These are phyloP conservation scores for Syngnathus floridae DNA, from an alignment of 2,113 vertebrate genomes.

Conservation along the genomic window DNA sequence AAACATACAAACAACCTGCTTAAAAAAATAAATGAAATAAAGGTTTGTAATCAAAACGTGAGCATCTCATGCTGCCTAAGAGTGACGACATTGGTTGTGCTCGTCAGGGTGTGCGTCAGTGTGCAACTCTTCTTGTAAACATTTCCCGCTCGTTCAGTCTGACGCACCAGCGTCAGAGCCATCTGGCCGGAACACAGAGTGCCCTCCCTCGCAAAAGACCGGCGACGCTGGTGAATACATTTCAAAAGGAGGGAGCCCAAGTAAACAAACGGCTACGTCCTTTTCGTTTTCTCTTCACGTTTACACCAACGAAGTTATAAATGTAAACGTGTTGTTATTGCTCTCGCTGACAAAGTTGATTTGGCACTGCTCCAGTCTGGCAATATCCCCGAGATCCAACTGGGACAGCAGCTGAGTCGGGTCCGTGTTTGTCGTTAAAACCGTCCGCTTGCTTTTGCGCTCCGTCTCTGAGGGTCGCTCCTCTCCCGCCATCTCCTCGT, in stretches of 20 bases:
- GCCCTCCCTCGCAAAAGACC: constrained; percentile 34
- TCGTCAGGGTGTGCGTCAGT: constrained; percentile 42
- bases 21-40: constrained; percentile 34
- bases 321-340: constrained; percentile 67
- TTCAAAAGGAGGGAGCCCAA: constrained; percentile 36
- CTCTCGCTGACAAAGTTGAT: constrained; percentile 65
- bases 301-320: constrained; percentile 71
- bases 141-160: constrained; percentile 29
- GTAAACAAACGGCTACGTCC: constrained; percentile 19
- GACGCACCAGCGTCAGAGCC: constrained; percentile 19
- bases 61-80: constrained; percentile 14
- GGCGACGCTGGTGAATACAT: constrained; percentile 48
- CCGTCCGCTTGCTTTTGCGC: constrained; percentile 21
- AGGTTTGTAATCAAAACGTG: constrained; percentile 22
- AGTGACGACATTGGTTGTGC: constrained; percentile 54
- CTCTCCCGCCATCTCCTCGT: constrained; percentile 23
- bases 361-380: constrained; percentile 62
- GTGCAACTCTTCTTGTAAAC: constrained; percentile 53
- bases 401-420: constrained; percentile 57
- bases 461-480: constrained; percentile 6
- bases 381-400: constrained; percentile 64
- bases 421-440: constrained; percentile 48
- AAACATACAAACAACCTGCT: constrained; percentile 58
- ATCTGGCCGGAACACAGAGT: constrained; percentile 16
- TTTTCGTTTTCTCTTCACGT: constrained; percentile 11